These are phyloP conservation scores for Scelioninae gen. 1 DNA, from an alignment of 2,888 invertebrate genomes.

Conservation along the genomic window DNA sequence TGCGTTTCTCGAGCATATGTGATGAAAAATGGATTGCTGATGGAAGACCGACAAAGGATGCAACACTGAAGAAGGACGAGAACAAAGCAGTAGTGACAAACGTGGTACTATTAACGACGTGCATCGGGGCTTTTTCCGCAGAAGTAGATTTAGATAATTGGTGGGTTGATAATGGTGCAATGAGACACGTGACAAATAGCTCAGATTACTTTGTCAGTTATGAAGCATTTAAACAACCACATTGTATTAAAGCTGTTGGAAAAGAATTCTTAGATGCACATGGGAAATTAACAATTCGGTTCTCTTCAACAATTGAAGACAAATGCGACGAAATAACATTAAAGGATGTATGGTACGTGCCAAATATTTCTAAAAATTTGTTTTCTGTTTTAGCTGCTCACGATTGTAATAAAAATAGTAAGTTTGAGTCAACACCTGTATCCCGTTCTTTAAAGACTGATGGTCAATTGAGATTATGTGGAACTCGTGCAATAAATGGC, in stretches of 20 bases:
- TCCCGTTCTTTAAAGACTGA: constrained; percentile 64
- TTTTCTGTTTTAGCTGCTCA: constrained; percentile 75
- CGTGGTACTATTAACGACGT: constrained; percentile 7
- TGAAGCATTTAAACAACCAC: constrained; percentile 53
- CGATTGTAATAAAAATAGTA: constrained; percentile 67
- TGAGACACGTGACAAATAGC: constrained; percentile 75
- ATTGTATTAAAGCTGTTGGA: constrained; percentile 70
- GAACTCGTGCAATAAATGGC: constrained; percentile 68
- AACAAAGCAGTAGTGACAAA: constrained; percentile 12
- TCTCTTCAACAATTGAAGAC: constrained; percentile 58
- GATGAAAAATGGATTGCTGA: constrained; percentile 74
- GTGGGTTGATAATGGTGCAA: constrained; percentile 78
- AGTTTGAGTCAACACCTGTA: constrained; percentile 58
- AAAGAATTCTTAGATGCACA: constrained; percentile 64
- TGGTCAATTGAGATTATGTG: constrained; percentile 49
- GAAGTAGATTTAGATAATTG: constrained; percentile 66
- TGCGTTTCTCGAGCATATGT: too few relatives aligned
- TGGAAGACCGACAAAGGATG: constrained; percentile 57
- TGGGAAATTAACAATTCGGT: constrained; percentile 65
- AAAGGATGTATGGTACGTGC: constrained; percentile 73
- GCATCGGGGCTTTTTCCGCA: constrained; percentile 69
- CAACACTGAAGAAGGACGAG: constrained; percentile 7
- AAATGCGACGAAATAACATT: constrained; percentile 64
- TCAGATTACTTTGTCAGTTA: constrained; percentile 65
- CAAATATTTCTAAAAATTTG: constrained; percentile 74